Base-by-base conservation (phyloP, 2,888 invertebrate genomes). In the Aelia acuminata region DNA sequence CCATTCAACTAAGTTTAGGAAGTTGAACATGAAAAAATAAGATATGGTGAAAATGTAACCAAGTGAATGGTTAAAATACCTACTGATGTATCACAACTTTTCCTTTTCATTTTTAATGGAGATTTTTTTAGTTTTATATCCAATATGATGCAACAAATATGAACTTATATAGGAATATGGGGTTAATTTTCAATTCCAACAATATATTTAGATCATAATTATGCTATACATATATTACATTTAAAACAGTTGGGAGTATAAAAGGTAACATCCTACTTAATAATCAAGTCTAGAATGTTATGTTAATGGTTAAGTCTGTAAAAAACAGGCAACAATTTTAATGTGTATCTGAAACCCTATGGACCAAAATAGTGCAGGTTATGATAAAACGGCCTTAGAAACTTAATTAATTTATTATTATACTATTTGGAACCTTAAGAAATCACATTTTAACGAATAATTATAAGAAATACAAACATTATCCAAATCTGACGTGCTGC, bases 401-500 rank as follows among this genome's bases (percentile, higher is more conserved):
- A 70, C 63, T 1, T 70, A 70, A 20, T 49, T 49, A 43, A 88
- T n/a, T 53, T 47, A 43, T 20, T 50, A 50, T 31, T 18, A 26
- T 35, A 50, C 63, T 63, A 88, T 18, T 47, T 22, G 84, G 26
- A 70, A 70, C 63, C 63, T 70, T 70, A 70, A 5, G 35, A 80
- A 80, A 39, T 80, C 43, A 80, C n/a, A 47, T 80, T 80, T 13
- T 80, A 80, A 80, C 80, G 43, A 43, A 10, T 43, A 80, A 80
- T 80, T 80, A 80, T 53, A 87, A 89, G 88, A 70, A 84, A 80
- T 85, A 94, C 96, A 95, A 94, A 97, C 97, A 91, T 96, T 96
- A 92, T 97, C 97, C 91, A 96, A 93, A 93, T 97, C 97, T 87
- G 96, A 96, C 90, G 95, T 94, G 90, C 94, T 94, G 87, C 92